Evolutionary conservation across 2,797 vertebrate genomes (phyloP), one percentile per base, ranked within the genome.

Genomic region (Muraenolepis orangiensis): DNA sequence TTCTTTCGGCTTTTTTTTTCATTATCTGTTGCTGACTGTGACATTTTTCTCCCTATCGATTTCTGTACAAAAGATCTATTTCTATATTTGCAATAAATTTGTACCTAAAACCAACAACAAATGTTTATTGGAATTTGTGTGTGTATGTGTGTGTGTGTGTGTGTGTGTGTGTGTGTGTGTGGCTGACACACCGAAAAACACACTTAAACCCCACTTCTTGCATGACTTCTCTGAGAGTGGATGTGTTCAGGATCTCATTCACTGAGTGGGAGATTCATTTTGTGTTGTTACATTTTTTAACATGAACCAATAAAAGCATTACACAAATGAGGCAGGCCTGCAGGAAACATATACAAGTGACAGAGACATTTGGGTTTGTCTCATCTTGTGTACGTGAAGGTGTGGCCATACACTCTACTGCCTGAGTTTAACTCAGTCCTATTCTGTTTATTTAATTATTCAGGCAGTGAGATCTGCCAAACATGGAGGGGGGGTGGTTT

Each of bases 31-130:
- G 86, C 90, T 91, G 82, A 84, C 87, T 85, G 83, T 88, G 79
- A 89, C 86, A 86, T 92, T 82, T n/a, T 82, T 80, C 82, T 72
- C 78, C 76, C 85, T 90, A 87, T 89, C 85, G 67, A 90, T 93
- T 94, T 94, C 91, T 94, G 93, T 93, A 94, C 85, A 93, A 93
- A 94, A 94, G 91, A 94, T 93, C 92, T 87, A 94, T 94, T 95
- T 95, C 90, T 94, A 95, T 95, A 94, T 94, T 95, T 95, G 91
- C 92, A 94, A 94, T 95, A 94, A 92, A 93, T 94, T 94, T 95
- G 79, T 93, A 90, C 90, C 89, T 78, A 90, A 91, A 91, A 89
- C 85, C 73, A 4, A 73, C 77, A 64, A 14, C 66, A 69, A 23
- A 68, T 68, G 30, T 4, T 14, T 30, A 30, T 30, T 26, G 28